Evolutionary conservation across 2,113 vertebrate species (phyloP), one percentile per base, ranked within the genome.

Genomic region (Phaethornis superciliosus): DNA sequence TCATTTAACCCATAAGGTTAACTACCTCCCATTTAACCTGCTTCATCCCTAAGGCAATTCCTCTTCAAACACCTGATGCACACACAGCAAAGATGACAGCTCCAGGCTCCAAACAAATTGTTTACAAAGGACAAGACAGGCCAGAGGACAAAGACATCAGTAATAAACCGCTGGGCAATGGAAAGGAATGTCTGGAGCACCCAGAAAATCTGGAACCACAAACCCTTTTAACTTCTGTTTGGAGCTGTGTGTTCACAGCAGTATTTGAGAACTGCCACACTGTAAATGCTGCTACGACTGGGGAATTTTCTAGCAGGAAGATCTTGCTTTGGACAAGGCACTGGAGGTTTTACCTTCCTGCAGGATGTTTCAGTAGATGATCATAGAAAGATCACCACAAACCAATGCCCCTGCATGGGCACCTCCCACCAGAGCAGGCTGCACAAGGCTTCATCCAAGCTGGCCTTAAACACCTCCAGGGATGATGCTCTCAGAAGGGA

Each of bases 281-380:
- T 27, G 78, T 69, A 91, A 49, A 24, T 0, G 2, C 74, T 54
- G 27, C 35, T 40, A 1, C 0, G 0, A 1, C 18, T 1, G 58
- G 26, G 3, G 9, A 15, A 17, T 10, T 3, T 49, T 6, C 42
- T 19, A n/a, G 17, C 51, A 74, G 74, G 32, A 58, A 78, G 56
- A 12, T 20, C 54, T 15, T 30, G 26, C 40, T 62, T 26, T 59
- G 85, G 56, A 1, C 17, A 22, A 51, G 6, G 40, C n/a, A 15
- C 1, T 3, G 32, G 47, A 71, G 32, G 26, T 37, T 18, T 4
- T 3, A 3, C 32, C 63, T 15, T 26, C 51, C 16, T 52, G 30
- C 55, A 18, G 28, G 55, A 2, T 5, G 42, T 22, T 30, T 15
- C 55, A 32, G 62, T 3, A 59, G 46, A 7, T 6, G 76, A 19